Conservation (phyloP, 2,797 vertebrate genomes). For the Mormyrops boulengeri region DNA sequence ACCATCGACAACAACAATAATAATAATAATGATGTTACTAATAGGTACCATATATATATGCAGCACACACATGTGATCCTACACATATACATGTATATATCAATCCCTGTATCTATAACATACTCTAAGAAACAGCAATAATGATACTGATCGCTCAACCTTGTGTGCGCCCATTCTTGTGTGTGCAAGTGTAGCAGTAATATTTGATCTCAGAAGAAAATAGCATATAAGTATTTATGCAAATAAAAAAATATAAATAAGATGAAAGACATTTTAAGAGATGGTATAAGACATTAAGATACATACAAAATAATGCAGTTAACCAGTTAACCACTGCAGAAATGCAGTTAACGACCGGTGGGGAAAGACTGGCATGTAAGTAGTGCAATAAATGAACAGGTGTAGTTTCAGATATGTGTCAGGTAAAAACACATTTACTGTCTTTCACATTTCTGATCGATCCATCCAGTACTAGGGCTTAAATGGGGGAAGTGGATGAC, state of each 20-base stretch:
- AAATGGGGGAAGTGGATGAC: neutral
- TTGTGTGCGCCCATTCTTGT: no score
- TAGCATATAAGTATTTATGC: neutral
- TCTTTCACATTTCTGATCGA: neutral
- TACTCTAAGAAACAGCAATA: no score
- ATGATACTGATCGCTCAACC: no score
- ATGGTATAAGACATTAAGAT: neutral
- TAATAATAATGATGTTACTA: no score
- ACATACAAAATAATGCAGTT: neutral
- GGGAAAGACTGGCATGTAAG: neutral
- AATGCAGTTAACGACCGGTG: neutral
- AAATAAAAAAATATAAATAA: neutral
- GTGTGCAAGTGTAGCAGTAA: neutral
- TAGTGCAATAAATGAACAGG: neutral
- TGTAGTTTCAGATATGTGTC: neutral
- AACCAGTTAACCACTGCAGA: neutral
- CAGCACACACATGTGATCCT: no score
- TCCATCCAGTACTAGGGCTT: neutral
- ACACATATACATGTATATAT: no score
- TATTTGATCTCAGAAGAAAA: neutral
- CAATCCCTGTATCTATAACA: no score
- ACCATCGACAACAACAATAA: no score
- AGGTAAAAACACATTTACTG: neutral
- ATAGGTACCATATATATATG: no score
- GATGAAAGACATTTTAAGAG: neutral